Percentiles rank a stretch among this genome's conserved stretches.
phyloP scores from a whole-genome alignment of 1,140 invertebrate genomes.

The Drosophila littoralis region DNA sequence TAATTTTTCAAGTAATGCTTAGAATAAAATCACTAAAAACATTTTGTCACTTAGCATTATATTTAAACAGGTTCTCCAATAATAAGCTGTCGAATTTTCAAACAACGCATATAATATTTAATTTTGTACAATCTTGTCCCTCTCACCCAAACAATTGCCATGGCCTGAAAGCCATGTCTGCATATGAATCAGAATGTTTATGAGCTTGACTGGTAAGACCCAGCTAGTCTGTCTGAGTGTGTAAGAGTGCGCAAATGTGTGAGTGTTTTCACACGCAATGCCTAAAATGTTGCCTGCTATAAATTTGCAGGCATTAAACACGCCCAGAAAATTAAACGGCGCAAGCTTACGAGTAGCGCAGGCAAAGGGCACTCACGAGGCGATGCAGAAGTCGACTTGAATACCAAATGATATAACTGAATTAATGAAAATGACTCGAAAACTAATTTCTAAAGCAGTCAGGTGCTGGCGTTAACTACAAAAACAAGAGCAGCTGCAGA shows the following conservation, averaged over 20 bases:
- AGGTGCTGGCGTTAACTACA: slow-evolving; percentile 48
- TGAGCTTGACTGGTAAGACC: slow-evolving; percentile 4
- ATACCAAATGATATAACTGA: slow-evolving; percentile 46
- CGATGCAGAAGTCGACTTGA: slow-evolving; percentile 27
- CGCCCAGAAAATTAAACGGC: slow-evolving; percentile 63
- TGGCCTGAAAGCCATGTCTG: slow-evolving; percentile 36
- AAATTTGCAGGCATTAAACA: slow-evolving; percentile 65
- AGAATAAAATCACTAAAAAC: too few relatives aligned
- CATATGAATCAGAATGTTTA: slow-evolving; percentile 47
- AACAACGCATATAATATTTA: too few relatives aligned
- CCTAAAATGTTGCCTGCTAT: slow-evolving; percentile 55
- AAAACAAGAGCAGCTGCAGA: slow-evolving; percentile 39
- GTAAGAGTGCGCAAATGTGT: slow-evolving; percentile 11
- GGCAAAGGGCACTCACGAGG: slow-evolving; percentile 8
- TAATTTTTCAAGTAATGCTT: too few relatives aligned
- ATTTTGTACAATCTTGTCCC: too few relatives aligned
- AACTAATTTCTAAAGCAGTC: slow-evolving; percentile 80
- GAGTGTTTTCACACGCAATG: slow-evolving; percentile 41
- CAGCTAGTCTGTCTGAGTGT: background rate
- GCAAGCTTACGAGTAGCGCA: slow-evolving; percentile 33
- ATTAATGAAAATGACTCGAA: slow-evolving; percentile 77
- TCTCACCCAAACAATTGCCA: too few relatives aligned
- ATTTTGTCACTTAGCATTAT: too few relatives aligned
- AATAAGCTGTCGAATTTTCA: too few relatives aligned
- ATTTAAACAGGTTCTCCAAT: too few relatives aligned